Conservation (phyloP, 2,797 vertebrate species). For the Bufotes viridis region DNA sequence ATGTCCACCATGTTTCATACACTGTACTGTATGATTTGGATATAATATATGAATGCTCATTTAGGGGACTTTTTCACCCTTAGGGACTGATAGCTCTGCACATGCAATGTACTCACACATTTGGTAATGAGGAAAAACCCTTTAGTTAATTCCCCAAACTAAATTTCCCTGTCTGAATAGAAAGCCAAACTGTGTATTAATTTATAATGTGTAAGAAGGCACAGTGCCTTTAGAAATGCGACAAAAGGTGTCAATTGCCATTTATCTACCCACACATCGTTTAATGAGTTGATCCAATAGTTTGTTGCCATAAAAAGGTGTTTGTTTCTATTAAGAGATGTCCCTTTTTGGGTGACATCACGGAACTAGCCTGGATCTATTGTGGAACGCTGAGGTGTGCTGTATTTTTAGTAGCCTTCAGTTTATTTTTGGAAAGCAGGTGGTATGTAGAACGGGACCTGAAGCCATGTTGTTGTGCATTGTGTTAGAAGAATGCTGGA, state of each 20-base stretch:
- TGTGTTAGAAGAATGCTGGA: slow-evolving; percentile 7
- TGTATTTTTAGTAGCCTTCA: slow-evolving; percentile 63
- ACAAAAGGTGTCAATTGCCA: slow-evolving; percentile 62
- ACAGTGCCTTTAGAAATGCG: slow-evolving; percentile 63
- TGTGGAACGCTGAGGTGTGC: slow-evolving; percentile 63
- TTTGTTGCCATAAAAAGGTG: slow-evolving; percentile 64
- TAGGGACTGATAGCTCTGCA: slow-evolving; percentile 36
- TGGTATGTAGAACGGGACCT: slow-evolving; percentile 62
- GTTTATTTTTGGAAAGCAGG: slow-evolving; percentile 67
- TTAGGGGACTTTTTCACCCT: neutral
- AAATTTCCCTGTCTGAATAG: slow-evolving; percentile 51
- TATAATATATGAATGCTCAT: neutral
- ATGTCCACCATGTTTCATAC: too few species aligned
- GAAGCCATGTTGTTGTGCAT: slow-evolving; percentile 61
- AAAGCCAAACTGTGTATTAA: slow-evolving; percentile 64
- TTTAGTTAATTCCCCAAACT: slow-evolving; percentile 38
- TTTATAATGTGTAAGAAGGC: slow-evolving; percentile 64
- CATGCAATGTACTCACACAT: slow-evolving; percentile 57
- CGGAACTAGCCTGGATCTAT: slow-evolving; percentile 68
- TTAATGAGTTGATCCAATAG: slow-evolving; percentile 64
- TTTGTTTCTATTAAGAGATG: slow-evolving; percentile 64
- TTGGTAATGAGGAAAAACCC: slow-evolving; percentile 61
- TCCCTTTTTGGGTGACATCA: slow-evolving; percentile 65
- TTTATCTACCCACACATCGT: slow-evolving; percentile 64
- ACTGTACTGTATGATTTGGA: neutral